These are phyloP conservation scores for Bovichtus diacanthus DNA, from an alignment of 2,797 vertebrate genomes.

Conservation along the genomic window DNA sequence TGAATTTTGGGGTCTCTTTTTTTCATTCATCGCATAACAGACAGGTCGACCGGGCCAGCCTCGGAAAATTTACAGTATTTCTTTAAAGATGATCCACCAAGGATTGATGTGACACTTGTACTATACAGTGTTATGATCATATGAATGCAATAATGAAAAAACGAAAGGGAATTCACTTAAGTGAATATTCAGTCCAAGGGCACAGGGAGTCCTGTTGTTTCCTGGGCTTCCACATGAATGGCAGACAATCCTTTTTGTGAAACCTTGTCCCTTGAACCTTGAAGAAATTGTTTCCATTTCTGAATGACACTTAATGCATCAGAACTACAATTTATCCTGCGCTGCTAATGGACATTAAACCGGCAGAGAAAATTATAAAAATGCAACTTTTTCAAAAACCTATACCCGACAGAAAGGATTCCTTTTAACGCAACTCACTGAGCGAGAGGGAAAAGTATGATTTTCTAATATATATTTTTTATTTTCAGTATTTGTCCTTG, in stretches of 20 bases:
- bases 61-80: conserved; percentile 11
- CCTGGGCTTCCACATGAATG: conserved; percentile 34
- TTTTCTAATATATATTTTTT: too few species aligned
- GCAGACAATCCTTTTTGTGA: conserved; percentile 49
- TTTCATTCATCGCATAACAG: not conserved
- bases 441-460: not conserved
- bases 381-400: conserved; percentile 41
- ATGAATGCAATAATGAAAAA: conserved; percentile 57
- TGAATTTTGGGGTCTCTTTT: not conserved
- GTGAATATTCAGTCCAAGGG: conserved; percentile 59
- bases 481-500: conserved; percentile 59
- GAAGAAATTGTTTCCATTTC: conserved; percentile 55
- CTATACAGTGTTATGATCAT: conserved; percentile 31
- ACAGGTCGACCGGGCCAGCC: conserved; percentile 2
- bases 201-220: conserved; percentile 44
- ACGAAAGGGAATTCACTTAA: conserved; percentile 54
- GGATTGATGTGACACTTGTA: conserved; percentile 26
- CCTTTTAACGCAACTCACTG: conserved; percentile 34
- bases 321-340: conserved; percentile 28
- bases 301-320: conserved; percentile 61
- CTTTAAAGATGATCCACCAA: conserved; percentile 6
- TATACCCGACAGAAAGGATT: conserved; percentile 35
- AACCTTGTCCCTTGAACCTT: conserved; percentile 54
- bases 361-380: conserved; percentile 19
- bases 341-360: conserved; percentile 58